Percentiles rank a stretch among this genome's conserved stretches.
Conservation (phyloP, 2,888 invertebrate species). For the Ectropis crepuscularia region DNA sequence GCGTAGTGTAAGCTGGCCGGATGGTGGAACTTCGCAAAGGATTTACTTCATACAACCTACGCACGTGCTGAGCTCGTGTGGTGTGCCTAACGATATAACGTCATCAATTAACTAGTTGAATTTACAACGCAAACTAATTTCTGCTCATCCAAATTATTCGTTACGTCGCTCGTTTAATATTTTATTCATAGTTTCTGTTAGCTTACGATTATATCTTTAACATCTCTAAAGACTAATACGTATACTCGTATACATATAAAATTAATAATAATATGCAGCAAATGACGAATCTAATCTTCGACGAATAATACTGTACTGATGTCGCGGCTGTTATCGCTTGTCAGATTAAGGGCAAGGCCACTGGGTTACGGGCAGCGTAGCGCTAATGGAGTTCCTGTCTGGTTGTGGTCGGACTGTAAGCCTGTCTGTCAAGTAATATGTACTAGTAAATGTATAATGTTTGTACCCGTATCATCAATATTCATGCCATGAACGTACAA, state of each 20-base stretch:
- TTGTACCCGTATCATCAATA: conserved; percentile 1
- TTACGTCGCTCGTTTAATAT: too few species aligned
- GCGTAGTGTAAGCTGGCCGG: conserved; percentile 15
- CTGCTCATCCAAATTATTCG: too few species aligned
- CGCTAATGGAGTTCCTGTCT: conserved; percentile 30
- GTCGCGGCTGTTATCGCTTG: conserved; percentile 49
- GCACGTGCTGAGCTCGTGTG: background rate
- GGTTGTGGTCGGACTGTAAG: conserved; percentile 7
- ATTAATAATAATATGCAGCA: conserved; percentile 6
- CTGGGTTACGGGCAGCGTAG: conserved; percentile 58
- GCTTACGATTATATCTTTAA: too few species aligned
- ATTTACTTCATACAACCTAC: conserved; percentile 13
- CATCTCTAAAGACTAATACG: too few species aligned
- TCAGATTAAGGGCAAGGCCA: conserved; percentile 68
- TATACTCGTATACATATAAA: too few species aligned
- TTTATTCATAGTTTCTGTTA: too few species aligned
- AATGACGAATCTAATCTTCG: conserved; percentile 15
- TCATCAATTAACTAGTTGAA: background rate
- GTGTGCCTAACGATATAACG: background rate
- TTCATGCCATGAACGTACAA: conserved; percentile 20
- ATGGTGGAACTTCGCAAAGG: conserved; percentile 21
- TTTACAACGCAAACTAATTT: background rate
- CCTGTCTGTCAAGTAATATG: background rate
- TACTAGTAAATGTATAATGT: too few species aligned
- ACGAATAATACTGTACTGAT: conserved; percentile 25